These are phyloP conservation scores for Plectropomus leopardus DNA, from an alignment of 2,113 vertebrate species.

Conservation along the genomic window DNA sequence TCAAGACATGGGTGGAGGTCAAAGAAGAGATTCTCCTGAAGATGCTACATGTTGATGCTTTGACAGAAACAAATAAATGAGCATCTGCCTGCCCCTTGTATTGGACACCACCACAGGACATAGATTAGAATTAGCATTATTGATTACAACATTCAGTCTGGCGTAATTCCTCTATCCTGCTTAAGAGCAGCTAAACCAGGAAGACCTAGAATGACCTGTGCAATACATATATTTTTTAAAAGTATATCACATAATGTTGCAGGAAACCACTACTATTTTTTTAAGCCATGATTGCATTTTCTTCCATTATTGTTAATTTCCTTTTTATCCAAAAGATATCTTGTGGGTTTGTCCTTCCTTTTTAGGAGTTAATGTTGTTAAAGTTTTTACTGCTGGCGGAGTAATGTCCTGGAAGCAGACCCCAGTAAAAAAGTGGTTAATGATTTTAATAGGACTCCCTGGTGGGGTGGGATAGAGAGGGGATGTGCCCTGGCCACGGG, in stretches of 20 bases:
- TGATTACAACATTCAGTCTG: slow-evolving; percentile 61
- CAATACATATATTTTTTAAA: neutral
- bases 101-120: slow-evolving; percentile 24
- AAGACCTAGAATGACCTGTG: neutral
- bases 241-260: neutral
- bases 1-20: slow-evolving; percentile 72
- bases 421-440: slow-evolving; percentile 77
- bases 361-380: slow-evolving; percentile 57
- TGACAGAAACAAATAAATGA: slow-evolving; percentile 70
- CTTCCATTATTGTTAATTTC: neutral
- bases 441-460: slow-evolving; percentile 82
- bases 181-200: slow-evolving; percentile 29
- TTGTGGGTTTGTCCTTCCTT: slow-evolving; percentile 14
- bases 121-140: slow-evolving; percentile 69
- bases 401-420: slow-evolving; percentile 66
- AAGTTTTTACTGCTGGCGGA: slow-evolving; percentile 53
- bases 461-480: slow-evolving; percentile 65
- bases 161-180: slow-evolving; percentile 57
- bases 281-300: neutral
- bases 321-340: slow-evolving; percentile 6
- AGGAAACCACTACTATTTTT: neutral
- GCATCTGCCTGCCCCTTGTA: slow-evolving; percentile 76
- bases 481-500: slow-evolving; percentile 80
- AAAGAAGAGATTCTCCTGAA: slow-evolving; percentile 69
- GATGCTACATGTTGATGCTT: slow-evolving; percentile 77